These are phyloP conservation scores for Mellivora capensis DNA, from an alignment of 2,113 vertebrate species.

Conservation along the genomic window DNA sequence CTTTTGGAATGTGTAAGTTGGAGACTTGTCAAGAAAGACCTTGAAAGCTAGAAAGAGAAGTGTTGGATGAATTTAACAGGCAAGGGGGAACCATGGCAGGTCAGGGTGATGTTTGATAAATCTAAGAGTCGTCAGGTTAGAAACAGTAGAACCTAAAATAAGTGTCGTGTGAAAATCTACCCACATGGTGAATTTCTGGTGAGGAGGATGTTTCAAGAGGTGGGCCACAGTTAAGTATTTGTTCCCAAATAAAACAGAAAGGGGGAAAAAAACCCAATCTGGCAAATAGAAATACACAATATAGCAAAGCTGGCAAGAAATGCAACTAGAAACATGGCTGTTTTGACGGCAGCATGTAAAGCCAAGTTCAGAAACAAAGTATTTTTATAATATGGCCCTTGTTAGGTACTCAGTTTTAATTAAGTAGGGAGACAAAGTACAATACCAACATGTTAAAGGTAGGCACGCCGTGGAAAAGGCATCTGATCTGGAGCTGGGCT, in stretches of 20 bases:
- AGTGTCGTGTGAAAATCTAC: not conserved
- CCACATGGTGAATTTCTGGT: not conserved
- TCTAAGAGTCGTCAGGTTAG: not conserved
- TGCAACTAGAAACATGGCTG: not conserved
- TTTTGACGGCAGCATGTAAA: not conserved
- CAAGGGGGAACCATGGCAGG: not conserved
- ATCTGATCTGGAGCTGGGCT: not conserved
- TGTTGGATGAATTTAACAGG: not conserved
- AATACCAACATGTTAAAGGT: not conserved
- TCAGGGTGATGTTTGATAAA: not conserved
- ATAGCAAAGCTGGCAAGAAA: not conserved
- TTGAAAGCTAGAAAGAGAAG: not conserved
- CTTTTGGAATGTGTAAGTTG: not conserved
- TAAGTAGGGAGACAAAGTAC: not conserved
- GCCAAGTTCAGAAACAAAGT: constrained; percentile 14
- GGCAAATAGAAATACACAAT: constrained; percentile 9
- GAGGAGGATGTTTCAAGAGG: not conserved
- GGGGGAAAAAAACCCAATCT: rapidly evolving
- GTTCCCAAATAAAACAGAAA: not conserved
- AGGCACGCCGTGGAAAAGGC: not conserved
- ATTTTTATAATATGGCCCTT: not conserved
- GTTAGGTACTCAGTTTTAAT: constrained; percentile 37
- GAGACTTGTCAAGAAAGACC: not conserved
- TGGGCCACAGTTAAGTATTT: not conserved
- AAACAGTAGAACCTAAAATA: not conserved